Percentiles rank a stretch among this genome's conserved stretches.
Conservation (phyloP, 2,797 vertebrate species). For the Salarias fasciatus region DNA sequence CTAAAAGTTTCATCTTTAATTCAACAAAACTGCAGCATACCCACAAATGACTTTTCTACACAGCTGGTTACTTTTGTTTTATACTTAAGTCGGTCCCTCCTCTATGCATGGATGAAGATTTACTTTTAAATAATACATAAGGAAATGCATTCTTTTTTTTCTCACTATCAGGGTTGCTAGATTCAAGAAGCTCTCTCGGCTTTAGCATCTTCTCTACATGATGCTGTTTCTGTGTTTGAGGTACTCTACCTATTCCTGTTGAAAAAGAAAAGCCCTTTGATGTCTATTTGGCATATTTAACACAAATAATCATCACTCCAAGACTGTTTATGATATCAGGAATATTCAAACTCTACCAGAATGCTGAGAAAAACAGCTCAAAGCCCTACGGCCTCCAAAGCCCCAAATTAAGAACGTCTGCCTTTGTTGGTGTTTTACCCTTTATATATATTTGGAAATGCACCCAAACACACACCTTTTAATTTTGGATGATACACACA, state of each 20-base stretch:
- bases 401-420: neutral
- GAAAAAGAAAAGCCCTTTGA: too few relatives aligned
- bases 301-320: too few relatives aligned
- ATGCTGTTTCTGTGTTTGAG: too few relatives aligned
- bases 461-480: neutral
- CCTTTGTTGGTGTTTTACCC: neutral
- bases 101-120: neutral
- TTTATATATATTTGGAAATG: neutral
- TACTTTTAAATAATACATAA: conserved; percentile 22
- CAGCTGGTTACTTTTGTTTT: conserved; percentile 8
- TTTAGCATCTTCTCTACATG: too few relatives aligned
- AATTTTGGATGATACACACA: neutral
- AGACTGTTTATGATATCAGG: too few relatives aligned
- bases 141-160: neutral
- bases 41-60: conserved; percentile 25
- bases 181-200: neutral
- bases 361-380: too few relatives aligned
- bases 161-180: neutral
- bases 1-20: conserved; percentile 43
- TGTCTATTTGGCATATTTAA: too few relatives aligned
- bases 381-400: too few relatives aligned
- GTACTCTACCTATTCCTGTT: too few relatives aligned
- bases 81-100: conserved; percentile 12
- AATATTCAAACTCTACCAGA: too few relatives aligned
- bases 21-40: conserved; percentile 28